Evolutionary conservation across 2,888 invertebrate genomes (phyloP), one percentile per base, ranked within the genome.

Genomic region (Catocala nupta): DNA sequence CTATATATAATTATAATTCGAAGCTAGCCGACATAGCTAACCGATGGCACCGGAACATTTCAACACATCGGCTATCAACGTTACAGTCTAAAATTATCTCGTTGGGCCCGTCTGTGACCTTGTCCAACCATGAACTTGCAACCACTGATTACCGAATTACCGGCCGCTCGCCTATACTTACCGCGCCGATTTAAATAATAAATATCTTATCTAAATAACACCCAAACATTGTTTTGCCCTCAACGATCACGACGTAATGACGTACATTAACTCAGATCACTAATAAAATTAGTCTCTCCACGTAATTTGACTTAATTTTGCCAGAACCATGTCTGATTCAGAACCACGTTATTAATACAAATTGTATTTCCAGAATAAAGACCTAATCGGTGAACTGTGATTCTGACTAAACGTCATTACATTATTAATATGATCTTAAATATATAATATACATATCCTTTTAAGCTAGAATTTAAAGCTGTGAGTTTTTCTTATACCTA

Each of bases 61-160:
- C 51, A 70, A 72, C 70, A 75, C 77, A 71, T 76, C 65, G 61
- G 55, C 65, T 76, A 65, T 73, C 68, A 66, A 71, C 63, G 59
- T 84, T 83, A 82, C 76, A 78, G 59, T 59, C 77, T 70, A 82
- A 82, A 84, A 89, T 88, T 84, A 89, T 87, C 88, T 88, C 81
- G 85, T 90, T 89, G 83, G 81, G 59, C 75, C 74, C 68, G 74
- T 78, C 71, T 65, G 80, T 88, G 93, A 93, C 94, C 94, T 94
- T 91, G 90, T 83, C 84, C 84, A 81, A 68, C 82, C 83, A 80
- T 82, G 86, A 86, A 85, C 86, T 81, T 84, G 83, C 82, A 92
- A 90, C 93, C 91, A 81, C 83, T 91, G 86, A 94, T 94, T 94
- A 94, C 93, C 92, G 89, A 94, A 94, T 94, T 93, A 94, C 93